A percentile compares a stretch with the other conserved stretches of the same genome.
phyloP scores from a whole-genome alignment of 2,888 invertebrate genomes.

The Tanaodytes sp. region DNA sequence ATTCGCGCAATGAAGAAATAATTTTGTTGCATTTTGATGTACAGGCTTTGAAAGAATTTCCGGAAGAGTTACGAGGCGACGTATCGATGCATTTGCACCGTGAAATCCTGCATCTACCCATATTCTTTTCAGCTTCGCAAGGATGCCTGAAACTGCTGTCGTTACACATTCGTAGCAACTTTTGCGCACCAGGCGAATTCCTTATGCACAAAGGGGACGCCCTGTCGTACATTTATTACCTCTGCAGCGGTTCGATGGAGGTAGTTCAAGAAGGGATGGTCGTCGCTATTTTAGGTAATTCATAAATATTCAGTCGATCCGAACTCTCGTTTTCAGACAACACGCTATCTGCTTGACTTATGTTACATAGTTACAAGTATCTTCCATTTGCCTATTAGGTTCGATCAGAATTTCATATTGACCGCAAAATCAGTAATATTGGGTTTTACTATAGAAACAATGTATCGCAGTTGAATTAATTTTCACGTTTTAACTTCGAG shows the following conservation, averaged over 20 bases:
- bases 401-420: no score
- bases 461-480: no score
- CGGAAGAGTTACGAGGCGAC: constrained; percentile 94
- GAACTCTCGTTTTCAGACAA: no score
- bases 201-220: constrained; percentile 96
- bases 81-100: constrained; percentile 96
- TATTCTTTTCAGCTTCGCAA: constrained; percentile 95
- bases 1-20: no score
- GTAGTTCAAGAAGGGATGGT: constrained; percentile 97
- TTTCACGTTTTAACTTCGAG: no score
- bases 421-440: no score
- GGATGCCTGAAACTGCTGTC: constrained; percentile 94
- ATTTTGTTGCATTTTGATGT: no score
- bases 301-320: constrained; percentile 36
- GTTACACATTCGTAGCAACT: constrained; percentile 92
- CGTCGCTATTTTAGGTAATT: constrained; percentile 93
- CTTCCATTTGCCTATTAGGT: no score
- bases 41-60: constrained; percentile 95
- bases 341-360: no score
- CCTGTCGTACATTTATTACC: constrained; percentile 92
- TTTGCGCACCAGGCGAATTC: constrained; percentile 96
- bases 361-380: no score
- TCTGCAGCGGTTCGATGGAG: constrained; percentile 98
- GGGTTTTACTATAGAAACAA: no score
- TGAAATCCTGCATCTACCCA: constrained; percentile 93